Conservation (phyloP, 2,888 invertebrate species). For the Lasioglossum figueresi region DNA sequence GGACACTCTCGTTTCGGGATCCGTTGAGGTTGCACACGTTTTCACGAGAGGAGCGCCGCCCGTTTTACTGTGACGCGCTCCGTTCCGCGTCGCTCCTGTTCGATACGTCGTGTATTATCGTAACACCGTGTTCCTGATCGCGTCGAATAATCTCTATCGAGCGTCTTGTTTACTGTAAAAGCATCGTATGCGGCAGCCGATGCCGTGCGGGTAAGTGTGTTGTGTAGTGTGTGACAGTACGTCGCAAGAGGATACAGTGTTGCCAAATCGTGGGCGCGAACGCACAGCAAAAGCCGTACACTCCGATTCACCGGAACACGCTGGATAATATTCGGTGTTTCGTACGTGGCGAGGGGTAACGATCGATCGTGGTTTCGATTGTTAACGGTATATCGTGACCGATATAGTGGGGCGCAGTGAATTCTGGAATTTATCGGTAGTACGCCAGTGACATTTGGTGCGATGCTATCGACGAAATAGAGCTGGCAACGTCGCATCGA, state of each 20-base stretch:
- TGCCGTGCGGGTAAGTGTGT: conserved; percentile 57
- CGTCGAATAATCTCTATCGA: conserved; percentile 12
- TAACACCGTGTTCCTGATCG: conserved; percentile 23
- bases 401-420: conserved; percentile 14
- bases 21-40: conserved; percentile 80
- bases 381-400: conserved; percentile 34
- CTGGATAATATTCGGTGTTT: conserved; percentile 27
- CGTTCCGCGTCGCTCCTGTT: conserved; percentile 15
- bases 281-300: conserved; percentile 46
- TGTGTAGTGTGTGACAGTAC: conserved; percentile 77
- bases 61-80: conserved; percentile 56
- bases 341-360: conserved; percentile 2
- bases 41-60: conserved; percentile 62
- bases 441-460: conserved; percentile 71
- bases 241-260: conserved; percentile 78
- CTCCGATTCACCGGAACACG: background rate
- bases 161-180: conserved; percentile 50
- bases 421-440: conserved; percentile 45
- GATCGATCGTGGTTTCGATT: conserved; percentile 26
- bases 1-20: conserved; percentile 82
- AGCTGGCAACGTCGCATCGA: conserved; percentile 80
- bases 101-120: conserved; percentile 17
- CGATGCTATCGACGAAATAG: conserved; percentile 71
- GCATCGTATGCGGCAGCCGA: conserved; percentile 51
- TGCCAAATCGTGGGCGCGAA: conserved; percentile 73